Conservation (phyloP, 2,113 vertebrate species). For the Mobula birostris region DNA sequence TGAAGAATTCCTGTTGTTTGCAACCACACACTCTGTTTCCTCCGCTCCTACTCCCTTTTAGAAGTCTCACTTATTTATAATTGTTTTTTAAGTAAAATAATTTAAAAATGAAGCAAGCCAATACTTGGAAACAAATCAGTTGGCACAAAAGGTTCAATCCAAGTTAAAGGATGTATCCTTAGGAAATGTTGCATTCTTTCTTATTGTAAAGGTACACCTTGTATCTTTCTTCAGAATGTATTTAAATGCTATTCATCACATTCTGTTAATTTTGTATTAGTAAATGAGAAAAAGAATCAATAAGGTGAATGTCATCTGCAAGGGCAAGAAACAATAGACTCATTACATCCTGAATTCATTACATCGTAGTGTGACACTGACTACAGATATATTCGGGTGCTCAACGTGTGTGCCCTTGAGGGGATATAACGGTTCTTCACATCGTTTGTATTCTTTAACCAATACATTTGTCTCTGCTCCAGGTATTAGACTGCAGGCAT, state of each 20-base stretch:
- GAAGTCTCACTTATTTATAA: too few species aligned
- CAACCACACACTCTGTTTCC: too few species aligned
- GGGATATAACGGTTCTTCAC: not conserved
- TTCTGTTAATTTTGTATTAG: conserved; percentile 1
- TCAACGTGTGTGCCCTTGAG: not conserved
- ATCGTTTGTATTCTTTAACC: conserved; percentile 3
- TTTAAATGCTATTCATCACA: not conserved
- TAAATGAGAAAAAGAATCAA: not conserved
- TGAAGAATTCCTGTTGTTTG: too few species aligned
- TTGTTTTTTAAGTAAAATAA: too few species aligned
- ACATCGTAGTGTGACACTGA: not conserved
- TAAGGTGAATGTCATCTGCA: not conserved
- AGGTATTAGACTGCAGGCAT: not conserved
- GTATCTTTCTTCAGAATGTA: not conserved
- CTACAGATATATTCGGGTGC: not conserved
- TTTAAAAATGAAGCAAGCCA: not conserved
- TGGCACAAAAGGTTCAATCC: not conserved
- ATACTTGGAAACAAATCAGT: not conserved
- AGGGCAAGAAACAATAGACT: not conserved
- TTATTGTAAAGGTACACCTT: not conserved
- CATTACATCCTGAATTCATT: not conserved
- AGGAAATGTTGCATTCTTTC: not conserved
- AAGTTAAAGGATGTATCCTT: not conserved
- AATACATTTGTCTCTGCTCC: not conserved
- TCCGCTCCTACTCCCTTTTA: too few species aligned